Conservation (phyloP, 92 coral and sea anemone genomes). For the Phymanthus crucifer region DNA sequence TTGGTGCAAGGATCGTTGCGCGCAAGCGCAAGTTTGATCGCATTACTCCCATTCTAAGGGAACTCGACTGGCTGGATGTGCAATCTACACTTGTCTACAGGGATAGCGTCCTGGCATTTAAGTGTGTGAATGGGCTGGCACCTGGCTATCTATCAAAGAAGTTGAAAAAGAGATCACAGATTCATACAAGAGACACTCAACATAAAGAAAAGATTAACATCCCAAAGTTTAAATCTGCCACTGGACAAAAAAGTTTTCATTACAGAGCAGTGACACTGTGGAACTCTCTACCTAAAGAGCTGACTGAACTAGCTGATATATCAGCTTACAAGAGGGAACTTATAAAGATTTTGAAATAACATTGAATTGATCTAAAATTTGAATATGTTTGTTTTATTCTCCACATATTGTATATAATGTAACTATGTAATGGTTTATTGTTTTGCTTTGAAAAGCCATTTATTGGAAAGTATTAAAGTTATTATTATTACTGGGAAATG, state of each 20-base stretch:
- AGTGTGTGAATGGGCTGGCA: not conserved
- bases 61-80: conserved; percentile 17
- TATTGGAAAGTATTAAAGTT: too few species aligned
- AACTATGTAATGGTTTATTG: too few species aligned
- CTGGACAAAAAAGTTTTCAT: conserved; percentile 38
- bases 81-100: too few species aligned
- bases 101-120: too few species aligned
- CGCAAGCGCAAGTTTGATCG: conserved; percentile 31
- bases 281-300: conserved; percentile 20
- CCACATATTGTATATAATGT: too few species aligned
- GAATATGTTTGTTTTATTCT: too few species aligned
- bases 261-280: conserved; percentile 20
- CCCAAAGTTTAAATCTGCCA: conserved; percentile 33
- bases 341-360: too few species aligned
- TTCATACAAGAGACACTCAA: conserved; percentile 17
- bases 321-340: too few species aligned
- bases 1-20: conserved; percentile 33
- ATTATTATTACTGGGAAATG: too few species aligned
- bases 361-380: too few species aligned
- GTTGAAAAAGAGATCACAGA: conserved; percentile 25
- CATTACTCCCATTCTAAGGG: conserved; percentile 31
- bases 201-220: conserved; percentile 30
- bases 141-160: conserved; percentile 15
- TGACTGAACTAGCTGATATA: too few species aligned
- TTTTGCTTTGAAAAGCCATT: too few species aligned